phyloP scores from a whole-genome alignment of 2,113 vertebrate species.

The Maccullochella peelii region DNA sequence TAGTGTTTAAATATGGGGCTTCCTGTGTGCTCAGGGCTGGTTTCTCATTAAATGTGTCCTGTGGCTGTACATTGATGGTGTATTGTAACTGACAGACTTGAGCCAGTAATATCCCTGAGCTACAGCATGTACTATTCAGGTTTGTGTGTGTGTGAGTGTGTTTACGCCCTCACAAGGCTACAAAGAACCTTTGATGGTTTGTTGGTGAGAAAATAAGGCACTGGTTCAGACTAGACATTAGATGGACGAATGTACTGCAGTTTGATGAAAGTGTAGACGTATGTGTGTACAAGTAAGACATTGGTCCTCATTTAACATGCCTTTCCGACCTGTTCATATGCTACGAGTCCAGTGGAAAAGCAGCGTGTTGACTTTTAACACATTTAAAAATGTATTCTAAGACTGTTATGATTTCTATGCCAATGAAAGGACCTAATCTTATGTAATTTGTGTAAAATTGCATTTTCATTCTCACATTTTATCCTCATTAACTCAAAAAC shows the following conservation, averaged over 20 bases:
- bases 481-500: not conserved
- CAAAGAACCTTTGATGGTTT: not conserved
- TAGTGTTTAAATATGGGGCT: conserved; percentile 16
- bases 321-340: conserved; percentile 5
- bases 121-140: conserved; percentile 18
- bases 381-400: not conserved
- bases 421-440: not conserved
- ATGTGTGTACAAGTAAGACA: conserved; percentile 58
- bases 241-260: conserved; percentile 32
- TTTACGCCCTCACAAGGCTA: not conserved
- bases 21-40: conserved; percentile 18
- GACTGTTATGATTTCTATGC: not conserved
- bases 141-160: not conserved
- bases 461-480: not conserved
- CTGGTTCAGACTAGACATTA: not conserved
- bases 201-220: conserved; percentile 4
- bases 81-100: conserved; percentile 19
- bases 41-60: conserved; percentile 34
- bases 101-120: conserved; percentile 12
- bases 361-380: not conserved
- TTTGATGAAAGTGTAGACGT: conserved; percentile 53
- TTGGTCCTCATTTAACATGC: conserved; percentile 66
- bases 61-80: conserved; percentile 1
- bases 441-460: not conserved
- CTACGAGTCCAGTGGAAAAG: not conserved